A percentile compares a stretch with the other conserved stretches of the same genome.
Conservation (phyloP, 2,113 vertebrate genomes). For the Canis aureus region DNA sequence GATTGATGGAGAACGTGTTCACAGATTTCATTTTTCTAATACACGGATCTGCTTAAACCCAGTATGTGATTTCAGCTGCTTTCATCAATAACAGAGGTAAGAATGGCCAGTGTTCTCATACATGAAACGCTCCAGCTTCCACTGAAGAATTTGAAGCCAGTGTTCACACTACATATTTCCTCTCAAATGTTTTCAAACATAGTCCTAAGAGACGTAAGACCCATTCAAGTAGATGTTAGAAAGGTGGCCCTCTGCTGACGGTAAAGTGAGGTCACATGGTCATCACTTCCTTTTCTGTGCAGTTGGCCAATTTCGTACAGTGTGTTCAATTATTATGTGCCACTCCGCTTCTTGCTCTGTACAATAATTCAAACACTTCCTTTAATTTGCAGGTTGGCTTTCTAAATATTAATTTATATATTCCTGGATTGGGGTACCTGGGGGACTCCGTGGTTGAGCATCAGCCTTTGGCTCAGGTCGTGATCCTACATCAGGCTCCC, state of each 20-base stretch:
- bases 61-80: constrained; percentile 80
- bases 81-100: constrained; percentile 77
- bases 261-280: background rate
- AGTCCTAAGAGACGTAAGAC: constrained; percentile 56
- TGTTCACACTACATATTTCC: constrained; percentile 76
- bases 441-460: too few relatives aligned
- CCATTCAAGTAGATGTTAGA: constrained; percentile 71
- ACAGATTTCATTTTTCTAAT: constrained; percentile 77
- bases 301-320: background rate
- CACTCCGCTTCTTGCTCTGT: background rate
- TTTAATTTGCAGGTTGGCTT: constrained; percentile 54
- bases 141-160: constrained; percentile 72
- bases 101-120: constrained; percentile 72
- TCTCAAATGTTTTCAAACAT: constrained; percentile 72
- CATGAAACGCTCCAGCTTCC: constrained; percentile 72
- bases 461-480: too few relatives aligned
- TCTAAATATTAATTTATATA: background rate
- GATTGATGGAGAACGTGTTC: background rate
- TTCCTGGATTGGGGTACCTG: background rate
- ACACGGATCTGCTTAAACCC: constrained; percentile 71
- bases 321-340: background rate
- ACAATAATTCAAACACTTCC: background rate
- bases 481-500: too few relatives aligned
- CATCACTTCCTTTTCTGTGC: constrained; percentile 40
- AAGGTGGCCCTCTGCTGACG: constrained; percentile 66